Conservation (phyloP, 2,888 invertebrate species). For the Tipula vernalis region DNA sequence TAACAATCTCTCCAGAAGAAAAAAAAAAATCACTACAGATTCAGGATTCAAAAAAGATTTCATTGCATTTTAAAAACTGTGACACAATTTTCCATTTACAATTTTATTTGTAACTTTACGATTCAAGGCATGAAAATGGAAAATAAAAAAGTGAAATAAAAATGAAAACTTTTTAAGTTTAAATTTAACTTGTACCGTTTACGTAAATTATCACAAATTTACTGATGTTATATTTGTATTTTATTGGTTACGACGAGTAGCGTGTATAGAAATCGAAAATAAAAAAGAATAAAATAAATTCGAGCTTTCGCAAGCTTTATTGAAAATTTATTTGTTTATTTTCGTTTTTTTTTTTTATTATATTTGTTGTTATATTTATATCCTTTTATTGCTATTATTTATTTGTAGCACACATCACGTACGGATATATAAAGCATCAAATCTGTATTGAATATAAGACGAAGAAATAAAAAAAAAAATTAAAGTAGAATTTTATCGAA, state of each 20-base stretch:
- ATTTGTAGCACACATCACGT: background rate
- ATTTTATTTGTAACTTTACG: background rate
- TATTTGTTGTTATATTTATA: slow-evolving; percentile 4
- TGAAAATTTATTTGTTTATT: background rate
- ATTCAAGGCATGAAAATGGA: background rate
- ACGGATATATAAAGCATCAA: background rate
- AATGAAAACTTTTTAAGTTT: background rate
- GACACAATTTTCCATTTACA: background rate
- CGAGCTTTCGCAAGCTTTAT: background rate
- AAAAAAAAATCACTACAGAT: too few relatives aligned
- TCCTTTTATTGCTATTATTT: background rate
- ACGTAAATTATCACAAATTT: slow-evolving; percentile 4
- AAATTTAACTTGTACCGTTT: background rate
- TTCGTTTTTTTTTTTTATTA: background rate
- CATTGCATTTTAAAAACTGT: too few relatives aligned
- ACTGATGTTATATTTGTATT: background rate
- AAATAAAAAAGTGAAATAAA: background rate
- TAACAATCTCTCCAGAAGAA: too few relatives aligned
- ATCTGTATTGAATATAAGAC: background rate
- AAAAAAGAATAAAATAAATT: background rate
- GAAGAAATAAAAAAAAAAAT: background rate
- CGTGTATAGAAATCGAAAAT: background rate
- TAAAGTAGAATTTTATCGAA: background rate
- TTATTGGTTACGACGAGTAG: background rate
- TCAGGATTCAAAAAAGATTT: too few relatives aligned